Base-by-base conservation (phyloP, 2,797 vertebrate species). In the Sus cebifrons region DNA sequence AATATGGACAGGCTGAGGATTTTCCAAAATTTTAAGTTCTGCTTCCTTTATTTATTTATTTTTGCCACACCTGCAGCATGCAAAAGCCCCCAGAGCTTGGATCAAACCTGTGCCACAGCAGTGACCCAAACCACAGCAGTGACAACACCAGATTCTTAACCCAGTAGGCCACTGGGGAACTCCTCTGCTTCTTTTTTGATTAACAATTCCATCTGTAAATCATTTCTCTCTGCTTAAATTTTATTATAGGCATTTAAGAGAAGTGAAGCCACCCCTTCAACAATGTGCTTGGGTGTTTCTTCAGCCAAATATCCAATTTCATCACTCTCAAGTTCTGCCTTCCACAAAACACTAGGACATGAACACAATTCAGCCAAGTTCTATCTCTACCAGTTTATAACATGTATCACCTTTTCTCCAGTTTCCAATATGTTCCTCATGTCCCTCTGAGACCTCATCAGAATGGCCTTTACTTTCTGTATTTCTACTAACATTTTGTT, bases 401-500 rank as follows among this genome's bases (percentile, higher is more conserved):
- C 44, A 49, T 7, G 44, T 6, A 49, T 49, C 44, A 49, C 44
- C 44, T 49, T 49, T 49, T 10, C 9, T 49, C 23, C 23, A 79
- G 6, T 71, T 93, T 62, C 40, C 23, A 86, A 29, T 36, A 79
- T 54, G 65, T 62, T 79, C 5, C 44, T 71, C 17, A 71, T 54
- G 79, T 78, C 29, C 65, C 40, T 86, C 56, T 79, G 40, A 79
- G 54, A 86, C 54, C 23, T 82, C 54, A 93, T 79, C 36, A 79
- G 64, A 60, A 78, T 70, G 62, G 23, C 15, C 16, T 86, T 67
- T 85, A 78, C 29, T 49, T 25, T 86, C 13, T 17, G 29, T 62
- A 62, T 62, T 60, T 79, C 21, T 62, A 56, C 21, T 14, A 86
- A 79, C 23, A 79, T 62, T 49, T 29, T 79, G 3, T 70, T 68